These are phyloP conservation scores for Apamea anceps DNA, from an alignment of 2,888 invertebrate species.

Conservation along the genomic window DNA sequence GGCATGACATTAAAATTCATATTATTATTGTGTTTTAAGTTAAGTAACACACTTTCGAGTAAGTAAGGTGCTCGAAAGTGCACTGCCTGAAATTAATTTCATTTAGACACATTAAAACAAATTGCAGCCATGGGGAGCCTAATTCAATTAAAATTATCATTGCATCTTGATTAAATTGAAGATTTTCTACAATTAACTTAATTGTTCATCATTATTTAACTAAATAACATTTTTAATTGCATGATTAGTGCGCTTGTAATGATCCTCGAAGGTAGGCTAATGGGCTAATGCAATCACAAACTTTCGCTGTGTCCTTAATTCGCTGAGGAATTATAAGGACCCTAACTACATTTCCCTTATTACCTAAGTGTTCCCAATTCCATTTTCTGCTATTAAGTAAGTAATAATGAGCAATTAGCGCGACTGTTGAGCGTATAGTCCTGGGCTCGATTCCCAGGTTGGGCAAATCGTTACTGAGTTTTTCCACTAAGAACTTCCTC, in stretches of 20 bases:
- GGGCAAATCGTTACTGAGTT: not conserved
- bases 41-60: not conserved
- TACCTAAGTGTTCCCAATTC: not conserved
- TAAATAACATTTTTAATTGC: constrained; percentile 34
- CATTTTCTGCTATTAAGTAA: not conserved
- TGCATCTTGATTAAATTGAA: constrained; percentile 28
- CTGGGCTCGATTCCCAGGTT: not conserved
- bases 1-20: not conserved
- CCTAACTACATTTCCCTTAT: not conserved
- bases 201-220: constrained; percentile 34
- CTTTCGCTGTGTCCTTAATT: not conserved
- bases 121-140: constrained; percentile 21
- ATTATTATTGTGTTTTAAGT: not conserved
- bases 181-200: constrained; percentile 30
- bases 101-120: constrained; percentile 20
- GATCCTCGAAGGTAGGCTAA: constrained; percentile 19
- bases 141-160: constrained; percentile 39
- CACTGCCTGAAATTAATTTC: constrained; percentile 1
- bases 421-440: not conserved
- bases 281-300: constrained; percentile 2
- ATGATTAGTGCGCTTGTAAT: constrained; percentile 34
- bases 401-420: not conserved
- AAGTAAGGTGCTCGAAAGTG: not conserved
- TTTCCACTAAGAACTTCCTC: not conserved
- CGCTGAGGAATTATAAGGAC: not conserved